Percentiles rank a stretch among this genome's conserved stretches.
Evolutionary conservation across 2,888 invertebrate species (phyloP).

Genomic region (Argyresthia albistria): DNA sequence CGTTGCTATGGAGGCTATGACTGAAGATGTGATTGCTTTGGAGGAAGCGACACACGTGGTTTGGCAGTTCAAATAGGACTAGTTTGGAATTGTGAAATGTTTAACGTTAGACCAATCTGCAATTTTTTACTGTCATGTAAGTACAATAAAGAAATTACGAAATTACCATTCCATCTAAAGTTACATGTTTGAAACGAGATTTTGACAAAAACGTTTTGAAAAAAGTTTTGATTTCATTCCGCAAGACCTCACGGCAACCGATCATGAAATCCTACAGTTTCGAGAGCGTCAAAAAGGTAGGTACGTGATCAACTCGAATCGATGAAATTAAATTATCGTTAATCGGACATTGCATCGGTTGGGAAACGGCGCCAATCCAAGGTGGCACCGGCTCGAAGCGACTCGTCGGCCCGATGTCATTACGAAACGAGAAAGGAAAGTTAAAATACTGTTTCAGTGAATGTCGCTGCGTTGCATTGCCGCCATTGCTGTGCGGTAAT

Average conservation of each 20-base stretch:
- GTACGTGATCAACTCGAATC: background rate
- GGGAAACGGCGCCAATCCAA: conserved; percentile 28
- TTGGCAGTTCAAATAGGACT: too few species aligned
- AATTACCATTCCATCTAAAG: too few species aligned
- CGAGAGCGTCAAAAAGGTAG: background rate
- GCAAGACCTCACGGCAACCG: background rate
- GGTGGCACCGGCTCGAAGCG: conserved; percentile 18
- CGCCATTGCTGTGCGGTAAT: conserved; percentile 25
- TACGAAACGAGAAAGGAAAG: conserved; percentile 65
- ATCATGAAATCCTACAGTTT: background rate
- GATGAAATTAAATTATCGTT: conserved; percentile 21
- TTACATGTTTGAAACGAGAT: too few species aligned
- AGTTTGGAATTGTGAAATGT: too few species aligned
- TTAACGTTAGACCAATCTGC: too few species aligned
- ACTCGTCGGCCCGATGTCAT: conserved; percentile 36
- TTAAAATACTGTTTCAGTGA: conserved; percentile 41
- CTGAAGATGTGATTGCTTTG: too few species aligned
- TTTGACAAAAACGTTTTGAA: too few species aligned
- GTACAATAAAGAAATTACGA: too few species aligned
- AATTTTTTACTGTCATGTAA: too few species aligned
- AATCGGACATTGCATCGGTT: conserved; percentile 18
- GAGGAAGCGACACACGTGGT: too few species aligned
- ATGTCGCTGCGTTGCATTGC: conserved; percentile 36
- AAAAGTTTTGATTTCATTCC: too few species aligned
- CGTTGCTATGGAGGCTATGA: too few species aligned